phyloP scores from a whole-genome alignment of 2,797 vertebrate genomes.

The Coregonus ussuriensis region DNA sequence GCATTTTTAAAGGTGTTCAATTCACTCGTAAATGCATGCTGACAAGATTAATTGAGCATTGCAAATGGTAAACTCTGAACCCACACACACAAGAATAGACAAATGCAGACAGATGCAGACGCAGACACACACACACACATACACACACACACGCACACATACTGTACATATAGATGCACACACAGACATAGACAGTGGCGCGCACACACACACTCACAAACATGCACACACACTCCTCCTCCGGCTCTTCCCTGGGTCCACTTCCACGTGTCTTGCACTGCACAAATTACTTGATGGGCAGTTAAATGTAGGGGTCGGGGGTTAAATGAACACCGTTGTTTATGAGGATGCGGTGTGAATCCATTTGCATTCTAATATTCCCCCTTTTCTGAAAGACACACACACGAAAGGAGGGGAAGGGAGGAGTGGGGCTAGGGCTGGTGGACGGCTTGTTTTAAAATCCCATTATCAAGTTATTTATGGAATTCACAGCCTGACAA shows the following conservation, averaged over 20 bases:
- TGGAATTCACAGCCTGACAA: constrained; percentile 94
- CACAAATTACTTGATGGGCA: constrained; percentile 99
- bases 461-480: constrained; percentile 99
- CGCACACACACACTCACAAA: constrained; percentile 7
- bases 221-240: constrained; percentile 20
- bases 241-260: constrained; percentile 61
- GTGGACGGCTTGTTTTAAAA: constrained; percentile 99
- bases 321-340: constrained; percentile 99
- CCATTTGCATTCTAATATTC: constrained; percentile 99
- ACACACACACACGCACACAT: neutral
- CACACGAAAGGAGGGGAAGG: constrained; percentile 31
- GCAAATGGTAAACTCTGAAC: constrained; percentile 79
- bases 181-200: constrained; percentile 31
- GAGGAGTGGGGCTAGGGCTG: constrained; percentile 68
- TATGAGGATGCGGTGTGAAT: constrained; percentile 98
- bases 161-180: constrained; percentile 25
- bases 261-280: constrained; percentile 78
- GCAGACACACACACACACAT: constrained; percentile 13
- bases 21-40: constrained; percentile 77
- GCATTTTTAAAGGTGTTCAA: constrained; percentile 71
- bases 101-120: constrained; percentile 45
- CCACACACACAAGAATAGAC: constrained; percentile 28
- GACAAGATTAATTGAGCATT: constrained; percentile 87
- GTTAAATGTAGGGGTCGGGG: constrained; percentile 94
- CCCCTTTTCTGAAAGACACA: constrained; percentile 80